These are phyloP conservation scores for Bombylius discolor DNA, from an alignment of 2,888 invertebrate species.

Conservation along the genomic window DNA sequence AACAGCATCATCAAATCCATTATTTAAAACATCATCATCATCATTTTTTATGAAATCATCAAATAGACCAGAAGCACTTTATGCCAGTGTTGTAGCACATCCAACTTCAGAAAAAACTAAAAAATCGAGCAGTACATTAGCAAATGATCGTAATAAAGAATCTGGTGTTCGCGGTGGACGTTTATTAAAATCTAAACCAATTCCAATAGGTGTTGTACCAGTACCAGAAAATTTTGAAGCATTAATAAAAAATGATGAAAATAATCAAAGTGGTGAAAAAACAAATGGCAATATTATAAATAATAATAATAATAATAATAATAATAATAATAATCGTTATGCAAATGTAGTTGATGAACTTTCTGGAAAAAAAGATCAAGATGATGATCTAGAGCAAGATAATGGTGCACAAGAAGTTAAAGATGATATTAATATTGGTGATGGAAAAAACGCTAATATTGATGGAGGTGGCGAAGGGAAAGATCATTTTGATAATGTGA, in stretches of 20 bases:
- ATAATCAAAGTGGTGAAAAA: conserved; percentile 12
- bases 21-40: conserved; percentile 3
- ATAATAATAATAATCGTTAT: conserved; percentile 28
- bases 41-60: not conserved
- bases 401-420: conserved; percentile 35
- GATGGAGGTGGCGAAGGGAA: conserved; percentile 4
- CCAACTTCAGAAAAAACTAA: conserved; percentile 24
- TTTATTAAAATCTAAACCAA: conserved; percentile 23
- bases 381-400: conserved; percentile 22
- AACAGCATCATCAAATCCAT: conserved; percentile 10
- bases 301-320: not conserved
- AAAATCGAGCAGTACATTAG: conserved; percentile 24
- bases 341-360: conserved; percentile 27
- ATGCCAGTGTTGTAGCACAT: conserved; percentile 22
- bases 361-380: conserved; percentile 5
- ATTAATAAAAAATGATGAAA: conserved; percentile 22
- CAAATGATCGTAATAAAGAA: conserved; percentile 15
- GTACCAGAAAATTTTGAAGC: conserved; percentile 33
- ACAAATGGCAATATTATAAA: not conserved
- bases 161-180: conserved; percentile 12
- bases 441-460: conserved; percentile 12
- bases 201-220: conserved; percentile 31
- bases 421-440: conserved; percentile 29
- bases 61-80: conserved; percentile 13
- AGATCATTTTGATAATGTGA: conserved; percentile 23